These are phyloP conservation scores for Sterna hirundo DNA, from an alignment of 2,113 vertebrate genomes.

Conservation along the genomic window DNA sequence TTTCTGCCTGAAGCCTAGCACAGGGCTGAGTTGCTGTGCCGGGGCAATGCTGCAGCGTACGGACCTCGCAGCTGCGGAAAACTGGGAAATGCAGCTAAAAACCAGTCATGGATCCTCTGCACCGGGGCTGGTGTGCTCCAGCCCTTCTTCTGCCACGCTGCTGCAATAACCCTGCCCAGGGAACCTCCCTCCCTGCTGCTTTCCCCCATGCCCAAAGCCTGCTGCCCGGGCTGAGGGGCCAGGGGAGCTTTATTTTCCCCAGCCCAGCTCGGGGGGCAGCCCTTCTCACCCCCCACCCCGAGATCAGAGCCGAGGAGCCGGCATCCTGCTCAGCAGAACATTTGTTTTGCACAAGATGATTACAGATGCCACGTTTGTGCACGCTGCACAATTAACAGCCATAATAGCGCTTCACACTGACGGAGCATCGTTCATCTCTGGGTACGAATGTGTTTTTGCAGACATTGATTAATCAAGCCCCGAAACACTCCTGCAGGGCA, in stretches of 20 bases:
- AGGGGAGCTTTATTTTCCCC: background rate
- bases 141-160: background rate
- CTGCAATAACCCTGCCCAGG: background rate
- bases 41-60: background rate
- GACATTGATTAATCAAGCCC: background rate
- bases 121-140: background rate
- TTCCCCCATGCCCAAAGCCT: background rate
- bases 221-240: background rate
- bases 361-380: background rate
- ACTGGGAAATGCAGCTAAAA: accelerated
- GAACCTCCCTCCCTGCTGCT: background rate
- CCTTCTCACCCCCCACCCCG: accelerated
- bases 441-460: background rate
- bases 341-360: background rate
- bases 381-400: background rate
- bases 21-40: accelerated
- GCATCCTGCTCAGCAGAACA: background rate
- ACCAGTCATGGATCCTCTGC: background rate
- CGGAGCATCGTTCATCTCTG: background rate
- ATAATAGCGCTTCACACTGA: accelerated
- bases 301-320: background rate
- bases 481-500: background rate
- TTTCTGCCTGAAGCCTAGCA: background rate
- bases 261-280: background rate
- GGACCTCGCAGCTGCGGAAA: background rate